These are phyloP conservation scores for Arctopsyche grandis DNA, from an alignment of 1,140 invertebrate species.

Conservation along the genomic window DNA sequence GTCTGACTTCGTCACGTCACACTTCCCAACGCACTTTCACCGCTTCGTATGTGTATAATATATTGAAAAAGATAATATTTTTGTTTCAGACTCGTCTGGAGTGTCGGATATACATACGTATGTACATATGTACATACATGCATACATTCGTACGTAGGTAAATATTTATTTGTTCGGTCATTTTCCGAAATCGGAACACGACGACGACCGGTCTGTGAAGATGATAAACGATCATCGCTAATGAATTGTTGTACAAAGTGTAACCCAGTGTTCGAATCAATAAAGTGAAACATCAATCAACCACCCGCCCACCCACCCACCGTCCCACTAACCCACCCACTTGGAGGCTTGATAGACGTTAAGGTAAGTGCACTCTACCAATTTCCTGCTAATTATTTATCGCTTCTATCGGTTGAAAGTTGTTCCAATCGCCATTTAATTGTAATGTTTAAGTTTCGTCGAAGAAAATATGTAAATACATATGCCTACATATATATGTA, in stretches of 20 bases:
- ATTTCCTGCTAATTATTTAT: no score
- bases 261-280: conserved; percentile 8
- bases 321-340: background rate
- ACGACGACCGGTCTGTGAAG: background rate
- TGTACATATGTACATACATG: background rate
- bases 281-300: conserved; percentile 20
- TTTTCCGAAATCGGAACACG: background rate
- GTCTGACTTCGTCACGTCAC: no score
- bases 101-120: background rate
- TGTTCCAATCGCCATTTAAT: no score
- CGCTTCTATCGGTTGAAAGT: no score
- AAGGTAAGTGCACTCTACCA: background rate
- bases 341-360: background rate
- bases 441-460: background rate
- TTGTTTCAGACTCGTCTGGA: no score
- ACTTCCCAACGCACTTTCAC: no score
- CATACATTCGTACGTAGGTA: background rate
- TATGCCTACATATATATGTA: no score
- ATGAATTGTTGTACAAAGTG: conserved; percentile 8
- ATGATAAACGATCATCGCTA: conserved; percentile 18
- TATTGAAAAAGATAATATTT: no score
- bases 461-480: no score
- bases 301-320: background rate
- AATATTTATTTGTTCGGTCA: background rate
- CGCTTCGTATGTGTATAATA: no score